These are phyloP conservation scores for Catharus fuscescens DNA, from an alignment of 2,113 vertebrate genomes.

Conservation along the genomic window DNA sequence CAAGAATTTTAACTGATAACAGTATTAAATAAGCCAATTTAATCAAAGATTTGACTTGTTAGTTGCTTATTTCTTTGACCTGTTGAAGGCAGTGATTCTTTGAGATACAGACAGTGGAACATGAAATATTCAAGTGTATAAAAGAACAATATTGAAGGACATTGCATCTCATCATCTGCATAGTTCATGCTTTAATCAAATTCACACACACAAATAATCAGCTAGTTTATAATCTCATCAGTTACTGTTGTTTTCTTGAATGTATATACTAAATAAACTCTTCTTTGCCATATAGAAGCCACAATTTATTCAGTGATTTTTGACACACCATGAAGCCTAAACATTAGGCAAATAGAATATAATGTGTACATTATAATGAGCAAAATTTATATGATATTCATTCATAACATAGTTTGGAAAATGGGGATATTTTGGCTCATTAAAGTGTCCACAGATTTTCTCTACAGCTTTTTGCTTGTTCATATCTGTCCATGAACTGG, in stretches of 20 bases:
- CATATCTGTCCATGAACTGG: neutral
- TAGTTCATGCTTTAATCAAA: neutral
- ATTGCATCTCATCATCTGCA: neutral
- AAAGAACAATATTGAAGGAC: neutral
- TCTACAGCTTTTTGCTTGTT: neutral
- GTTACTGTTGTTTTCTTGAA: neutral
- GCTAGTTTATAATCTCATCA: neutral
- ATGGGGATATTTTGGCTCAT: neutral
- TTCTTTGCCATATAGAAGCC: neutral
- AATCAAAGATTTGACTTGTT: neutral
- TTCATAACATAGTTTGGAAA: neutral
- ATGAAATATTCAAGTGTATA: neutral
- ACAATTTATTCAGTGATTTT: neutral
- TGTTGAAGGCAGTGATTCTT: neutral
- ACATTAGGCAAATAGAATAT: neutral
- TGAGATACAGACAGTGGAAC: neutral
- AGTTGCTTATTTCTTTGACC: neutral
- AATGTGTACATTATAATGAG: neutral
- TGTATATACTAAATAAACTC: neutral
- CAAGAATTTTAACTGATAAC: neutral
- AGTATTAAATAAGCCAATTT: neutral
- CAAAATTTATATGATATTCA: neutral
- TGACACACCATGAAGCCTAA: neutral
- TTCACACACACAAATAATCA: neutral
- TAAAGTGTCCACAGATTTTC: neutral